Base-by-base conservation (phyloP, 2,797 vertebrate species). In the Falco rusticolus region DNA sequence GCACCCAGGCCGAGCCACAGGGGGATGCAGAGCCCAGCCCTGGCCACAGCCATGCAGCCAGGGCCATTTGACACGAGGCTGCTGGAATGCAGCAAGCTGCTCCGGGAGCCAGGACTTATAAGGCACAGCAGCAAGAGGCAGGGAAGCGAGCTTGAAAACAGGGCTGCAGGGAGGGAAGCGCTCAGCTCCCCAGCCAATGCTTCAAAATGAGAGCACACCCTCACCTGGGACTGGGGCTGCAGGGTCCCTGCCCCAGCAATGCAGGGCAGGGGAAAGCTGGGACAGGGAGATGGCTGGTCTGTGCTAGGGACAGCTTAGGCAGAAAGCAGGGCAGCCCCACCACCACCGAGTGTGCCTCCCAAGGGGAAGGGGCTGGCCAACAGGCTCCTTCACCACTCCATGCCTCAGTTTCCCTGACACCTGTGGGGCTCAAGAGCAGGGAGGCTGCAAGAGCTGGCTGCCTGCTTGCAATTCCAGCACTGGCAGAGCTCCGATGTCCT, bases 71-170 rank as follows among this genome's bases (percentile, higher is more conserved):
- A 98, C 87, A 68, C 5, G 13, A 97, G 96, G 51, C 37, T 4
- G 77, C 96, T 96, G 98, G 98, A 98, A 98, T 98, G 97, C 93
- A 4, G 94, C 4, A 97, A 92, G 93, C 61, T 76, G 92, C 71
- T 56, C 83, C 10, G 3, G 77, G 89, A 97, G 83, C 91, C 93
- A 1, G 97, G 97, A 98, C 98, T 98, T 98, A 98, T 97, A 98
- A 98, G 98, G 98, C 86, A 80, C 90, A 2, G 87, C 59, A 97
- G 89, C 43, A 16, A 77, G 48, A 93, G 72, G 16, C 29, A 1
- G 70, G 75, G 91, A 83, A 66, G 74, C 13, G 6, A 95, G 77
- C 87, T 77, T 56, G 76, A 90, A 68, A 86, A 75, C 82, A 61
- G n/a, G n/a, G 45, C 70, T 78, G 76, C 37, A 4, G 74, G 75